Conservation (phyloP, 2,113 vertebrate species). For the Forbesichthys papilliferus region DNA sequence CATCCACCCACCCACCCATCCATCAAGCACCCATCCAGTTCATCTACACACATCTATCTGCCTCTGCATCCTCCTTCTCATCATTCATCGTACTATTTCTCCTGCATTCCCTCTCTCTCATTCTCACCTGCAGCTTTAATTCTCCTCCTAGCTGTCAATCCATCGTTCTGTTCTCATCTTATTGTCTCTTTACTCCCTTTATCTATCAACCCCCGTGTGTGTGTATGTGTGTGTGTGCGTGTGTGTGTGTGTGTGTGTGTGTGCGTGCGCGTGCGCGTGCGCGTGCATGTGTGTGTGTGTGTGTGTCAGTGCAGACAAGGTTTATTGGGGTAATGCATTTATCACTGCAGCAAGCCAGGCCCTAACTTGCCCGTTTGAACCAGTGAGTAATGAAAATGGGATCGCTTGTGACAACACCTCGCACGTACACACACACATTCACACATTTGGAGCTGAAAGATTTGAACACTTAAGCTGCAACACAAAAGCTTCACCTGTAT, state of each 20-base stretch:
- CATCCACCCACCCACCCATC: not conserved
- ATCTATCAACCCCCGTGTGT: conserved; percentile 21
- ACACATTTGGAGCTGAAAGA: conserved; percentile 1
- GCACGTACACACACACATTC: conserved; percentile 41
- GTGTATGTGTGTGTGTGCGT: conserved; percentile 7
- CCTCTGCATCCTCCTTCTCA: conserved; percentile 36
- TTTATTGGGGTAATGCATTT: conserved; percentile 78
- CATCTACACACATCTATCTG: conserved; percentile 55
- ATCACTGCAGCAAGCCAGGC: conserved; percentile 71
- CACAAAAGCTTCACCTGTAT: conserved; percentile 3
- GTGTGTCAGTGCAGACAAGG: conserved; percentile 57
- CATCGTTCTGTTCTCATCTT: conserved; percentile 59
- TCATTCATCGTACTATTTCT: conserved; percentile 22
- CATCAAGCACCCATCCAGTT: conserved; percentile 8
- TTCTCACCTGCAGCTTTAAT: conserved; percentile 56
- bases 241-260: conserved; percentile 18
- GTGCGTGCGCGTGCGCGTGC: not conserved
- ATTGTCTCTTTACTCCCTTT: conserved; percentile 68
- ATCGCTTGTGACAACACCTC: conserved; percentile 77
- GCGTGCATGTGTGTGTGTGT: conserved; percentile 12
- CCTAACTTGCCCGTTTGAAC: conserved; percentile 75
- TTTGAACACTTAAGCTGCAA: not conserved
- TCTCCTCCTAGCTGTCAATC: conserved; percentile 68
- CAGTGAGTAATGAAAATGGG: conserved; percentile 81
- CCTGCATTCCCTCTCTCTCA: conserved; percentile 31